Evolutionary conservation across 1,140 invertebrate species (phyloP), one percentile per base, ranked within the genome.

Genomic region (Orius laevigatus): DNA sequence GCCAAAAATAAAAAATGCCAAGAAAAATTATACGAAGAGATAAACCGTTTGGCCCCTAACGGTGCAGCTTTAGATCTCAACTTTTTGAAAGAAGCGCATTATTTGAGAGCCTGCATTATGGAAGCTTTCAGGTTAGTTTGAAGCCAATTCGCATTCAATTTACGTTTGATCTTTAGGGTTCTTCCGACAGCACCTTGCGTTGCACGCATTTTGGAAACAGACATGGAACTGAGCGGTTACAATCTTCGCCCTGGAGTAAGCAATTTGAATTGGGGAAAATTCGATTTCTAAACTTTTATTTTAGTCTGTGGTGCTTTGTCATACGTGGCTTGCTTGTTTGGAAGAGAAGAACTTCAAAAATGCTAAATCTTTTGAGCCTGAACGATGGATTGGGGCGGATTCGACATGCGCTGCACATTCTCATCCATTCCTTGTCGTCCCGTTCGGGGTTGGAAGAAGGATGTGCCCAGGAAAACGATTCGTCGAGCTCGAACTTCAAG

Each of bases 391-490:
- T 11, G 32, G 16, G n/a, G 63, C 70, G 20, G 60, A 63, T 3
- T 57, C 62, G n/a, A 63, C 62, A 50, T 58, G 62, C 20, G 56
- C 63, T 9, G 58, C 63, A 16, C 38, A 43, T n/a, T 16, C 42
- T 18, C 71, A 69, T 20, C 72, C 72, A 0, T 66, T 71, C 36
- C 63, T 90, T 12, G 74, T 91, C 1, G 74, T 84, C 2, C 86
- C 91, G 0, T 97, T 95, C 66, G 92, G 92, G 1, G 72, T 77
- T 46, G 92, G 92, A 0, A 69, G 73, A 36, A 66, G 84, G 43
- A 81, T 82, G 61, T 89, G 84, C 63, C 84, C 84, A 0, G 84
- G 83, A 14, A 84, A 85, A 63, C 65, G 82, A 46, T 86, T 85
- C 56, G 76, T 85, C 2, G 81, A 88, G 56, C 72, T 84, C 47